These are phyloP conservation scores for Drosophila incognita DNA, from an alignment of 2,888 invertebrate species.

Conservation along the genomic window DNA sequence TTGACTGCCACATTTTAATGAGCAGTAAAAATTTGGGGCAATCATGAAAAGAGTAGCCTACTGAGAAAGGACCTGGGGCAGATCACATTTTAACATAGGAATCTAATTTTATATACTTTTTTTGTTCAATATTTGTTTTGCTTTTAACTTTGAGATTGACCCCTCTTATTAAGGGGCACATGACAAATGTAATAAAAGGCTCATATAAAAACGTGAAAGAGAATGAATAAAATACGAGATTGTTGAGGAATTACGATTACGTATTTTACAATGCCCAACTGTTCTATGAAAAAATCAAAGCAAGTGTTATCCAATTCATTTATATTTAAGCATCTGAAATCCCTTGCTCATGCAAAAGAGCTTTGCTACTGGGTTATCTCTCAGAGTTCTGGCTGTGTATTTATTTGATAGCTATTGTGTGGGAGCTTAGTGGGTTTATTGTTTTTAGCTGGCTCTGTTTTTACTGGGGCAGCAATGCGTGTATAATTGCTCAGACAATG, in stretches of 20 bases:
- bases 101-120: slow-evolving; percentile 38
- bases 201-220: neutral
- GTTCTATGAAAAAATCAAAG: neutral
- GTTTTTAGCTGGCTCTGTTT: slow-evolving; percentile 23
- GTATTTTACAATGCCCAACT: neutral
- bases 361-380: neutral
- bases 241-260: neutral
- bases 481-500: slow-evolving; percentile 79
- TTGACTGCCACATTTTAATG: slow-evolving; percentile 77
- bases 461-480: slow-evolving; percentile 72
- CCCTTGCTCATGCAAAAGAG: neutral
- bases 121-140: slow-evolving; percentile 49
- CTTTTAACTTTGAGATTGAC: slow-evolving; percentile 19
- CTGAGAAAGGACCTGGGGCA: slow-evolving; percentile 14
- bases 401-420: slow-evolving; percentile 2
- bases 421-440: slow-evolving; percentile 6
- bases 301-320: neutral
- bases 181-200: slow-evolving; percentile 6
- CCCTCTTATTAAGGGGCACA: neutral
- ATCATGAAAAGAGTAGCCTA: slow-evolving; percentile 42
- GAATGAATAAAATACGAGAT: neutral
- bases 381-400: slow-evolving; percentile 20
- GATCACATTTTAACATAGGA: slow-evolving; percentile 46
- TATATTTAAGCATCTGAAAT: neutral
- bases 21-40: slow-evolving; percentile 72